Percentiles rank a stretch among this genome's conserved stretches.
These are phyloP conservation scores for Xiphophorus couchianus DNA, from an alignment of 2,113 vertebrate species.

Conservation along the genomic window DNA sequence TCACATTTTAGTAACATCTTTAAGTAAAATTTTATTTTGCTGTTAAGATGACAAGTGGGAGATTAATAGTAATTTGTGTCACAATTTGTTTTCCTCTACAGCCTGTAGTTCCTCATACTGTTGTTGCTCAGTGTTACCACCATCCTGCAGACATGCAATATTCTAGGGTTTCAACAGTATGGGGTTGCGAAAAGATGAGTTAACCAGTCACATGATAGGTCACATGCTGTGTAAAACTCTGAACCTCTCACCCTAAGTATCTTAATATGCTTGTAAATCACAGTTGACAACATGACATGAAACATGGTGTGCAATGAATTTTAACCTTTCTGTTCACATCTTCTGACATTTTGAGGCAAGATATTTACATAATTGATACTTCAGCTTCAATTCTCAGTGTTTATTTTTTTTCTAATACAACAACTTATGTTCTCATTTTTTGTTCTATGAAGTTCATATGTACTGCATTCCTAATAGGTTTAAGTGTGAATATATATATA, in stretches of 20 bases:
- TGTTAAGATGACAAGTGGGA: neutral
- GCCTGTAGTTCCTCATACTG: neutral
- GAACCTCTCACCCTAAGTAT: constrained; percentile 48
- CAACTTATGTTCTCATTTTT: neutral
- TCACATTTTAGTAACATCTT: neutral
- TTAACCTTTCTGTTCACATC: neutral
- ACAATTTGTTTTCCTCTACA: neutral
- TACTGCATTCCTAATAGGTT: neutral
- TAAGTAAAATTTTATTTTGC: neutral
- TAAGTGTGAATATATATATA: neutral
- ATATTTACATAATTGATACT: neutral
- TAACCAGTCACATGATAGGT: constrained; percentile 61
- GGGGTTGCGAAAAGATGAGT: constrained; percentile 50
- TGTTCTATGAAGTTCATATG: neutral
- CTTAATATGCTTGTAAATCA: constrained; percentile 64
- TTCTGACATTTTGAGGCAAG: neutral
- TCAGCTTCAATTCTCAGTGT: neutral
- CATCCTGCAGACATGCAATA: constrained; percentile 25
- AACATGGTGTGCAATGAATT: constrained; percentile 1
- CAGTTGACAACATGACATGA: constrained; percentile 23
- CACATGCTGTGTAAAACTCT: constrained; percentile 65
- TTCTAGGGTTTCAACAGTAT: constrained; percentile 38
- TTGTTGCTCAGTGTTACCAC: constrained; percentile 31
- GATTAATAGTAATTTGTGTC: too few species aligned
- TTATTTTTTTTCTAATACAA: too few species aligned